Evolutionary conservation across 2,797 vertebrate genomes (phyloP), one percentile per base, ranked within the genome.

Genomic region (Nannoperca australis): DNA sequence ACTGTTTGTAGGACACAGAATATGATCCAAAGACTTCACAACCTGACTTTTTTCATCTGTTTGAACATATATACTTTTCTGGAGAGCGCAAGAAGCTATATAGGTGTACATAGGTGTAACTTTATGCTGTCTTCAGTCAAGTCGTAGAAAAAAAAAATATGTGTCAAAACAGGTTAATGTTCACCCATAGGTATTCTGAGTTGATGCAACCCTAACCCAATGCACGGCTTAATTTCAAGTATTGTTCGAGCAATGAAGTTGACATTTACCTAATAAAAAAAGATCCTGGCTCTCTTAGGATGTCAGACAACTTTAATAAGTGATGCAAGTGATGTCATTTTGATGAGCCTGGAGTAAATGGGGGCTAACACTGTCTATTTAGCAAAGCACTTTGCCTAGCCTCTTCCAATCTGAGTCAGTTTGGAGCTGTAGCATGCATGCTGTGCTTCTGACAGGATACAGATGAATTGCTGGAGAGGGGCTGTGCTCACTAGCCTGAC

Each of bases 401-500:
- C 79, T 84, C 71, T 44, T 89, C 62, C 86, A 77, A 58, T 87
- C 61, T 67, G 68, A 86, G 85, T 83, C 54, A 24, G 76, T 84
- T 81, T 81, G 79, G 81, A 88, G 73, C 56, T 79, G 60, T 56
- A 82, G 76, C 76, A 42, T 62, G 50, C 88, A 86, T 60, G 88
- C 88, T 88, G 85, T 77, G 87, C 83, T 87, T 90, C 76, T 91
- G 92, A 93, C 92, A 86, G 89, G 75, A 82, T 85, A 73, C 85
- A 85, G 90, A 91, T 85, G 87, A 93, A 86, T 82, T 84, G 78
- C 60, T 84, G 84, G 88, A 91, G 74, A 84, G 66, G 65, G 56
- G 45, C 83, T 79, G 71, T 4, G 76, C 83, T 87, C 85, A 67
- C 84, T 81, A 85, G 88, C 84, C 84, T 82, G 84, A 82, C 83